Evolutionary conservation across 2,888 invertebrate genomes (phyloP), one percentile per base, ranked within the genome.

Genomic region (Caenorhabditis doughertyi): DNA sequence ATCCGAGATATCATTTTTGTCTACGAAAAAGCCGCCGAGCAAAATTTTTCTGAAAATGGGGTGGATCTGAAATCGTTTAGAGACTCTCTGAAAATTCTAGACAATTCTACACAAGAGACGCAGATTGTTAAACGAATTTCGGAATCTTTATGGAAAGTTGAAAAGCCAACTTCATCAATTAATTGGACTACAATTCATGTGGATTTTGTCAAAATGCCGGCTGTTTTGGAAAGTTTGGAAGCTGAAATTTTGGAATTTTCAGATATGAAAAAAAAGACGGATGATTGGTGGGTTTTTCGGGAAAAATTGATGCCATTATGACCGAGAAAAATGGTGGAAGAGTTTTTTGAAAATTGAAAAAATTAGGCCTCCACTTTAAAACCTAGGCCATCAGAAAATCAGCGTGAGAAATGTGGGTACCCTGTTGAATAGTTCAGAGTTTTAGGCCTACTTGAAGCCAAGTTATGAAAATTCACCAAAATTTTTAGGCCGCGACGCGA

Each of bases 1-100:
- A 56, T 56, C 11, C 56, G 56, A 21, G 56, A 56, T 2, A n/a
- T 56, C n/a, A 56, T 56, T 3, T 56, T 56, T n/a, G 56, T 56
- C 21, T 56, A 56, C n/a, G 56, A 56, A 32, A 35, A 32, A 21
- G 56, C 56, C 32, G 56, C 56, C 32, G 56, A 56, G 13, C 27
- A 27, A 32, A 56, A 56, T 11, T 56, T 56, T 32, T 27, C 56
- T 1, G 56, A 56, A 35, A 35, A 16, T 35, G 21, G n/a, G n/a
- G n/a, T 56, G 8, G 56, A 56, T 11, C 21, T 56, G 27, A 27
- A 32, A 56, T 11, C 32, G 1, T 56, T 56, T 32, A n/a, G 56
- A 35, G 56, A 56, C 11, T 56, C 56, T 5, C 11, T 56, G 21
- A 35, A 32, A 11, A 56, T 56, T 56, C 32, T 56, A 18, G 56